These are phyloP conservation scores for Limonius californicus DNA, from an alignment of 1,140 invertebrate genomes.

Conservation along the genomic window DNA sequence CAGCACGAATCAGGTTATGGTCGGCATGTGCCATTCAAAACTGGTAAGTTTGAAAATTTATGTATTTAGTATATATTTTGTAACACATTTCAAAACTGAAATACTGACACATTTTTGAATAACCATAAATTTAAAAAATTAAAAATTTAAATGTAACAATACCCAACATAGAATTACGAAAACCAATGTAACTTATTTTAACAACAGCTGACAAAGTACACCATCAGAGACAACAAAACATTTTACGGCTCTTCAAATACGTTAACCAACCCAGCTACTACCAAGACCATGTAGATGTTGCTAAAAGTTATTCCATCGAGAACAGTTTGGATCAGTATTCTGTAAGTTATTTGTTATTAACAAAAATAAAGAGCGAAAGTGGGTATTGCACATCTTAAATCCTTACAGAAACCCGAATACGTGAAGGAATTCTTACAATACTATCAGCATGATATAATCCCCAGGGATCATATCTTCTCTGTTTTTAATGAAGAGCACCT, in stretches of 20 bases:
- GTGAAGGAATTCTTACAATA: not conserved
- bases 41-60: too few species aligned
- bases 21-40: too few species aligned
- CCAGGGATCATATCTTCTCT: not conserved
- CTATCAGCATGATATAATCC: not conserved
- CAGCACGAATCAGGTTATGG: too few species aligned
- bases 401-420: conserved; percentile 25
- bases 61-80: too few species aligned
- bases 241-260: conserved; percentile 61
- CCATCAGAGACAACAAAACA: conserved; percentile 56
- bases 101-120: too few species aligned
- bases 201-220: conserved; percentile 54
- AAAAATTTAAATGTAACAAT: too few species aligned
- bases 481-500: conserved; percentile 54
- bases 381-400: conserved; percentile 60
- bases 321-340: conserved; percentile 51
- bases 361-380: too few species aligned
- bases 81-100: too few species aligned
- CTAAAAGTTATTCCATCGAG: conserved; percentile 53
- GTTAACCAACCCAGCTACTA: conserved; percentile 55
- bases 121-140: too few species aligned
- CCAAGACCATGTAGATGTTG: conserved; percentile 50
- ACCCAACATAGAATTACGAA: too few species aligned
- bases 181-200: too few species aligned
- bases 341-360: conserved; percentile 47